Conservation (phyloP, 2,888 invertebrate species). For the Halictus quadricinctus region DNA sequence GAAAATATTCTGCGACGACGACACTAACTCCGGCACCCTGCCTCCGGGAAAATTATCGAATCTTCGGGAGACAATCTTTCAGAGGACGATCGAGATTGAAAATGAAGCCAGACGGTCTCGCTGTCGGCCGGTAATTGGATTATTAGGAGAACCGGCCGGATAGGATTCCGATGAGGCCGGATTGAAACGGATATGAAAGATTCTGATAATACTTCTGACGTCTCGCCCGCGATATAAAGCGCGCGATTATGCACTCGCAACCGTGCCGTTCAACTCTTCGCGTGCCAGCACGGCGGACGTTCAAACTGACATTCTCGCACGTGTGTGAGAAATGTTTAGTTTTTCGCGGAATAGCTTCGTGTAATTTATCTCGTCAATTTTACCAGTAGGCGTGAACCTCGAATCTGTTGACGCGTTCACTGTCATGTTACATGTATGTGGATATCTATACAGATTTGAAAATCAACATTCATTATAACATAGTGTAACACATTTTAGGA, state of each 20-base stretch:
- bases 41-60: conserved; percentile 10
- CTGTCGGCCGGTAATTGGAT: conserved; percentile 14
- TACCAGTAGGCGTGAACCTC: not conserved
- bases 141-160: conserved; percentile 16
- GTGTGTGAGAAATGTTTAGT: not conserved
- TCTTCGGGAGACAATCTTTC: conserved; percentile 12
- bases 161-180: conserved; percentile 10
- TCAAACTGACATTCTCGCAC: not conserved
- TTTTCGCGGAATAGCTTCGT: not conserved
- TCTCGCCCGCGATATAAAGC: not conserved
- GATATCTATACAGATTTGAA: not conserved
- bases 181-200: conserved; percentile 11
- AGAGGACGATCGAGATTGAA: conserved; percentile 17
- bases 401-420: not conserved
- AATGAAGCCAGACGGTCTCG: conserved; percentile 9
- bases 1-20: conserved; percentile 19
- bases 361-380: not conserved
- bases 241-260: not conserved
- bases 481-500: too few species aligned
- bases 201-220: not conserved
- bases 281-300: not conserved
- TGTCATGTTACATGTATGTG: not conserved
- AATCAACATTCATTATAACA: too few species aligned
- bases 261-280: not conserved
- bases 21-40: not conserved